Base-by-base conservation (phyloP, 2,888 invertebrate genomes). In the Drosophila borealis region DNA sequence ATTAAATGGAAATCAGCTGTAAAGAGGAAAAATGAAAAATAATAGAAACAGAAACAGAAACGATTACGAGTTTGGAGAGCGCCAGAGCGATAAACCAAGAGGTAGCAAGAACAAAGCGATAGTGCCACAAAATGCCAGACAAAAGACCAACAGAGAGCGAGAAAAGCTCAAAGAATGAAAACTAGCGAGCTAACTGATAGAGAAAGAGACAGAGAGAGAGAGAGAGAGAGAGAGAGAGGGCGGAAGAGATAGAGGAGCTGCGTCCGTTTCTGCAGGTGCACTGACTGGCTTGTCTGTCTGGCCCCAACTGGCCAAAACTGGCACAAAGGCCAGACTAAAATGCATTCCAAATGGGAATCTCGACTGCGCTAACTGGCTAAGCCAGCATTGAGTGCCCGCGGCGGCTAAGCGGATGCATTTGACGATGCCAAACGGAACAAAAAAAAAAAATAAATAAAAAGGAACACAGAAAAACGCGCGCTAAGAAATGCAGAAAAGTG, bases 1-100 rank as follows among this genome's bases (percentile, higher is more conserved):
- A 80, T 80, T 78, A 78, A 81, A 81, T 80, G 81, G 79, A 80
- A 81, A 80, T 81, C 79, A 78, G 73, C 81, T 78, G 75, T 56
- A 62, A 21, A 25, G 45, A 66, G 54, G 42, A 51, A 37, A 41
- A 33, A n/a, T 45, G n/a, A 45, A 19, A 41, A 21, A 36, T 6
- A 54, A 41, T 41, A 41, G 59, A 34, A 36, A 42, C 55, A 25
- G 53, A 11, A 51, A 46, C 45, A 33, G 66, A 37, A 61, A 49
- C 66, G 50, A 56, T 64, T 66, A 66, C 55, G 45, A 29, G 48
- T 46, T 50, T 48, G 37, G 25, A 59, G 19, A 48, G 55, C 21
- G 46, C 29, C 36, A 25, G 54, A 21, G 19, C 41, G 48, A 37
- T 36, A 54, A 37, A 48, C 41, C 48, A 46, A 13, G 19, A 17